Evolutionary conservation across 2,888 invertebrate species (phyloP), one percentile per base, ranked within the genome.

Genomic region (Athripsodes cinereus): DNA sequence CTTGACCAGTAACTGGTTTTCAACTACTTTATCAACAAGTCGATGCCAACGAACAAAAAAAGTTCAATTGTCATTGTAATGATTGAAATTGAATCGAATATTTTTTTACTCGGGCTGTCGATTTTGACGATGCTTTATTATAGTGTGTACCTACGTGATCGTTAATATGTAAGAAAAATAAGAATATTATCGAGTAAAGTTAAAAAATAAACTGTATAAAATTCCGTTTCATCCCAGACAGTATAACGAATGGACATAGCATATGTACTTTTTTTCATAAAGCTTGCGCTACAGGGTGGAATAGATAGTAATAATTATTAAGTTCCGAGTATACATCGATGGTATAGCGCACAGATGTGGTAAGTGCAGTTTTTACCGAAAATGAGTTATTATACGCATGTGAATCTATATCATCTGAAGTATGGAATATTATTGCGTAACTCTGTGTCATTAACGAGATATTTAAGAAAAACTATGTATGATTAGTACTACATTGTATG

Each of bases 141-240:
- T 13, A 3, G n/a, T n/a, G n/a, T n/a, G n/a, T n/a, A n/a, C 16
- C 16, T 40, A 26, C 26, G 26, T 26, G 26, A 26, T 26, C 26
- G 26, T 26, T 8, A 13, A 13, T 13, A 40, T 13, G 40, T 13
- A n/a, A 40, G 13, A 8, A 40, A 40, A 8, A 40, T n/a, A n/a
- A n/a, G n/a, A n/a, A n/a, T n/a, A n/a, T n/a, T n/a, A 40, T 40
- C 3, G 8, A 40, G 16, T 40, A 40, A 40, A 40, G 16, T 40
- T n/a, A 40, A 40, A 40, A 40, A 40, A 40, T n/a, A n/a, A n/a
- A 40, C 40, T 40, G 40, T 40, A 40, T 40, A 40, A 40, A 40
- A 40, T 40, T 40, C 40, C 40, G 16, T 40, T 40, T 40, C 40
- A 40, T 40, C 40, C 40, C 40, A 40, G 40, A 40, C 40, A 40